Conservation (phyloP, 2,888 invertebrate genomes). For the Tipula unca region DNA sequence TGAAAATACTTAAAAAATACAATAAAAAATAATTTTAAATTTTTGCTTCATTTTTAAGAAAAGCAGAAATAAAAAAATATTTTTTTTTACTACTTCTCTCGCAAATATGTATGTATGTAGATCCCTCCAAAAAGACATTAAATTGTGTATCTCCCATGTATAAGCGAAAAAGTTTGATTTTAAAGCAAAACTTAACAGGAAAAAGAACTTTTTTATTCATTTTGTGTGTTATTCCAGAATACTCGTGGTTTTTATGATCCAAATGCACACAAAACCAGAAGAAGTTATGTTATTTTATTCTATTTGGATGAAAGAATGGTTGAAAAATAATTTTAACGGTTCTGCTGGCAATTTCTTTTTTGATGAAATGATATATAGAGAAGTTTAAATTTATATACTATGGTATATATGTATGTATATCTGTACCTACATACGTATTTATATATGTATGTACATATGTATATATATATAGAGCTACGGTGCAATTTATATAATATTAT, state of each 20-base stretch:
- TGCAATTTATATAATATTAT: background rate
- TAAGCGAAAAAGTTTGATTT: constrained; percentile 14
- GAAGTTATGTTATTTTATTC: constrained; percentile 1
- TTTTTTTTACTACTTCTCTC: background rate
- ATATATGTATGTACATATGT: background rate
- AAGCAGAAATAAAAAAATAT: background rate
- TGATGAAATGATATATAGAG: background rate
- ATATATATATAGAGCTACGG: background rate
- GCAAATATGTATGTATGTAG: too few species aligned
- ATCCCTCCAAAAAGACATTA: background rate
- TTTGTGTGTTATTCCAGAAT: background rate
- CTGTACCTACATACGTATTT: background rate
- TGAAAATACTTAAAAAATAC: constrained; percentile 2
- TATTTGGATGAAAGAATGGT: background rate
- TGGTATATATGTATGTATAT: background rate
- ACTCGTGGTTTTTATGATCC: constrained; percentile 8
- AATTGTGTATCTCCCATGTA: background rate
- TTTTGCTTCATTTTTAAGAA: background rate
- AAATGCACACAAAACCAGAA: constrained; percentile 14
- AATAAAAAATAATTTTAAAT: background rate
- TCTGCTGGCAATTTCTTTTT: background rate
- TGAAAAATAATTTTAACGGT: background rate
- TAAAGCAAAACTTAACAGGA: background rate
- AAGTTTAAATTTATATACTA: background rate
- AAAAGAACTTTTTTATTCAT: background rate